Conservation (phyloP, 2,113 vertebrate species). For the Phasianus colchicus region DNA sequence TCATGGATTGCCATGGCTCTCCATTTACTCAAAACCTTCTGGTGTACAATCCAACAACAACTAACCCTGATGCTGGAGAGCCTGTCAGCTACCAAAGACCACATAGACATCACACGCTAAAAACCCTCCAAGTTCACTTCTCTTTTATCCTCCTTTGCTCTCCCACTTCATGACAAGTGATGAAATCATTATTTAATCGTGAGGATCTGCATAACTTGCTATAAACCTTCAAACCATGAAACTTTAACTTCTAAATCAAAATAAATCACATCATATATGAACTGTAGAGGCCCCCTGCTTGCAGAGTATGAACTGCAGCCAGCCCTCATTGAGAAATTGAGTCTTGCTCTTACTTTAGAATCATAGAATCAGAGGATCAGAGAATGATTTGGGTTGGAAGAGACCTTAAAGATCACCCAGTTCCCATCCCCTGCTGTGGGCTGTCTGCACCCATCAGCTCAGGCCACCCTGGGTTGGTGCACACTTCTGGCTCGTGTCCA, state of each 20-base stretch:
- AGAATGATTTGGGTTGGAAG: too few species aligned
- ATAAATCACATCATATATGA: neutral
- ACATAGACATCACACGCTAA: neutral
- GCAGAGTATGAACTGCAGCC: neutral
- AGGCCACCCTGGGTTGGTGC: too few species aligned
- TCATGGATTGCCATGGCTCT: neutral
- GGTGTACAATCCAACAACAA: neutral
- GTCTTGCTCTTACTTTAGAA: neutral
- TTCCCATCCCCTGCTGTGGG: too few species aligned
- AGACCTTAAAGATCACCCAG: too few species aligned
- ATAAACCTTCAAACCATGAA: neutral
- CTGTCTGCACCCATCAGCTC: too few species aligned
- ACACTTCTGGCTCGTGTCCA: too few species aligned
- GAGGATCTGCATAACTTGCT: neutral
- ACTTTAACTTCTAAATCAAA: neutral
- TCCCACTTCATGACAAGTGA: accelerated
- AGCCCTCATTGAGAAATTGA: neutral
- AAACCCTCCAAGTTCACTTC: neutral
- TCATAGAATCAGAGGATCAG: too few species aligned
- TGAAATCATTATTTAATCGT: neutral
- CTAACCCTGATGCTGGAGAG: neutral
- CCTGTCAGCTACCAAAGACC: neutral
- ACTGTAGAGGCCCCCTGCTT: neutral
- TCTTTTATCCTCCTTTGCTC: neutral
- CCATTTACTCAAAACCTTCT: neutral